phyloP scores from a whole-genome alignment of 2,113 vertebrate species.

The Oryzias melastigma region DNA sequence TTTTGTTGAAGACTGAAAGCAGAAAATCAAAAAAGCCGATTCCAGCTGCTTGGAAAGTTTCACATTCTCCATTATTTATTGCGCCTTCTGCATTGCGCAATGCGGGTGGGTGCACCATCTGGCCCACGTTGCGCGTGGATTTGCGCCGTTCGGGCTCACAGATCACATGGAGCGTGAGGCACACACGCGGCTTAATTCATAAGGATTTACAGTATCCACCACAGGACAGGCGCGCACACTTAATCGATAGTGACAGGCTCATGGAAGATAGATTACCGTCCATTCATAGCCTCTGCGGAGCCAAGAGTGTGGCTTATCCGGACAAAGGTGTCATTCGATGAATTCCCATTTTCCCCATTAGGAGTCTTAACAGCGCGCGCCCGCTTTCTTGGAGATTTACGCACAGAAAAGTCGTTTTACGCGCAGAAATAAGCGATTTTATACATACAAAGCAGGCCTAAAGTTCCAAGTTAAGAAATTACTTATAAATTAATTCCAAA shows the following conservation, averaged over 20 bases:
- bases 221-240: conserved; percentile 4
- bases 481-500: background rate
- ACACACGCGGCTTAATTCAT: conserved; percentile 6
- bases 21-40: no score
- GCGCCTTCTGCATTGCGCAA: background rate
- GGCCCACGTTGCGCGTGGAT: background rate
- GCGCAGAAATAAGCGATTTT: no score
- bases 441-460: no score
- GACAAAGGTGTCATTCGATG: background rate
- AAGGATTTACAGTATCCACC: background rate
- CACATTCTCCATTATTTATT: background rate
- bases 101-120: conserved; percentile 15
- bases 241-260: conserved; percentile 66
- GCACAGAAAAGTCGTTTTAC: conserved; percentile 1
- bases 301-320: conserved; percentile 13
- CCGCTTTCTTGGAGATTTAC: conserved; percentile 17
- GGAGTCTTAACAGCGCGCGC: background rate
- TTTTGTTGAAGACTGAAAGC: no score
- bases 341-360: background rate
- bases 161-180: conserved; percentile 8
- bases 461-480: no score
- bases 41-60: no score
- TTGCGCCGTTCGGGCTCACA: background rate
- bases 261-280: conserved; percentile 67
- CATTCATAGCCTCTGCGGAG: conserved; percentile 17